Evolutionary conservation across 2,797 vertebrate species (phyloP).

Genomic region (Ctenopoma kingsleyae): DNA sequence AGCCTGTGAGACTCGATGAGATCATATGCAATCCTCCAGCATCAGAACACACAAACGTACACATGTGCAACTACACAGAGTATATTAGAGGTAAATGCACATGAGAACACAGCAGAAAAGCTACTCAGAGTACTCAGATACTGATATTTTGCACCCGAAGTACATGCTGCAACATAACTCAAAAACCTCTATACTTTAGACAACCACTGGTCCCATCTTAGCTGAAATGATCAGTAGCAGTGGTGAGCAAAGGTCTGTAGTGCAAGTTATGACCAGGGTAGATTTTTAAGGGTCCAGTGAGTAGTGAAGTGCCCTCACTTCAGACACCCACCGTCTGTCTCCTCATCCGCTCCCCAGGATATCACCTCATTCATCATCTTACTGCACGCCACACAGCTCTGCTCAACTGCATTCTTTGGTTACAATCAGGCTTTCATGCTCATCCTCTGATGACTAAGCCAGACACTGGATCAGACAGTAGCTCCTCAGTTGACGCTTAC

Average conservation of each 20-base stretch:
- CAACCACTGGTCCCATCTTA: neutral
- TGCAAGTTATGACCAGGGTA: neutral
- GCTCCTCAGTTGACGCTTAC: conserved; percentile 54
- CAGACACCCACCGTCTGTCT: conserved; percentile 65
- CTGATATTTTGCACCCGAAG: conserved; percentile 29
- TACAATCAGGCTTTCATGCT: conserved; percentile 81
- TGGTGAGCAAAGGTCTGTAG: conserved; percentile 16
- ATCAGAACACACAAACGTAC: conserved; percentile 23
- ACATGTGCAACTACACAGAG: neutral
- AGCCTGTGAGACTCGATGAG: conserved; percentile 71
- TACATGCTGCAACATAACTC: conserved; percentile 3
- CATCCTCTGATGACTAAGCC: conserved; percentile 77
- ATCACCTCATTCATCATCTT: conserved; percentile 81
- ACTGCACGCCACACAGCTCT: conserved; percentile 56
- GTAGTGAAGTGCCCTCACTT: conserved; percentile 57
- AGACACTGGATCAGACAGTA: conserved; percentile 72
- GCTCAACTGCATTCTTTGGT: conserved; percentile 68
- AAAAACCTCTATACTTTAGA: neutral
- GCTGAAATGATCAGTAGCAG: conserved; percentile 13
- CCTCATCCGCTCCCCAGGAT: conserved; percentile 69
- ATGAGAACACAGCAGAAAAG: conserved; percentile 4
- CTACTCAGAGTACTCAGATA: neutral
- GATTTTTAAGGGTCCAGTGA: conserved; percentile 42
- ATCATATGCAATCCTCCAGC: conserved; percentile 45
- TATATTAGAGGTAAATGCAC: conserved; percentile 24